Conservation (phyloP, 2,797 vertebrate species). For the Amblyraja radiata region DNA sequence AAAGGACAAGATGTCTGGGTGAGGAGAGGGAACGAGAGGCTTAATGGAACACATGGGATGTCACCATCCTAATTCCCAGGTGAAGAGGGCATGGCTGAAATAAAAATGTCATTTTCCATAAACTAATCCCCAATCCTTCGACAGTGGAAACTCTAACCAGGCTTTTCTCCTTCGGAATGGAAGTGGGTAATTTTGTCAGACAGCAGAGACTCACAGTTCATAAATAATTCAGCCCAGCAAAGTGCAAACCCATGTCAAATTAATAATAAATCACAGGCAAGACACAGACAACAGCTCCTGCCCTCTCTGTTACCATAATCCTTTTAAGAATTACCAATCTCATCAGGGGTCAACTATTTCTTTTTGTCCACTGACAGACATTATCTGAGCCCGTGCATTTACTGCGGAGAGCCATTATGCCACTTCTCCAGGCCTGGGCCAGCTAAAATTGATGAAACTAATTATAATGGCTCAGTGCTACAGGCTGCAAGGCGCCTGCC, state of each 20-base stretch:
- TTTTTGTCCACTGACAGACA: background rate
- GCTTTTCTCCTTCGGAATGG: background rate
- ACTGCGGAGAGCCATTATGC: background rate
- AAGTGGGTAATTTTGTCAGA: slow-evolving; percentile 42
- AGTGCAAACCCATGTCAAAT: slow-evolving; percentile 41
- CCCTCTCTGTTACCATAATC: slow-evolving; percentile 36
- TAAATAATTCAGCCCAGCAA: slow-evolving; percentile 43
- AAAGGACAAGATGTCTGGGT: background rate
- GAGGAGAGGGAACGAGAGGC: background rate
- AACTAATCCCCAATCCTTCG: background rate
- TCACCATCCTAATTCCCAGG: background rate
- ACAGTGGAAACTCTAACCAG: slow-evolving; percentile 3
- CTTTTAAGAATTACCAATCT: slow-evolving; percentile 36
- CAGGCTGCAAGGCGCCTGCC: background rate
- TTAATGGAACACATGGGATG: slow-evolving; percentile 40
- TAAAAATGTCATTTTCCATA: slow-evolving; percentile 24
- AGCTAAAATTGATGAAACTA: background rate
- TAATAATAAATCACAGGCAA: slow-evolving; percentile 43
- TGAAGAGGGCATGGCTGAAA: background rate
- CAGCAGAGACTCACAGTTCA: slow-evolving; percentile 22
- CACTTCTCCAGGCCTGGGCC: background rate
- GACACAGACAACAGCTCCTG: slow-evolving; percentile 26
- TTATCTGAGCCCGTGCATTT: background rate
- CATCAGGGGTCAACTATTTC: slow-evolving; percentile 32
- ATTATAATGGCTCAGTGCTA: background rate